These are phyloP conservation scores for Sandelia bainsii DNA, from an alignment of 2,797 vertebrate species.

Conservation along the genomic window DNA sequence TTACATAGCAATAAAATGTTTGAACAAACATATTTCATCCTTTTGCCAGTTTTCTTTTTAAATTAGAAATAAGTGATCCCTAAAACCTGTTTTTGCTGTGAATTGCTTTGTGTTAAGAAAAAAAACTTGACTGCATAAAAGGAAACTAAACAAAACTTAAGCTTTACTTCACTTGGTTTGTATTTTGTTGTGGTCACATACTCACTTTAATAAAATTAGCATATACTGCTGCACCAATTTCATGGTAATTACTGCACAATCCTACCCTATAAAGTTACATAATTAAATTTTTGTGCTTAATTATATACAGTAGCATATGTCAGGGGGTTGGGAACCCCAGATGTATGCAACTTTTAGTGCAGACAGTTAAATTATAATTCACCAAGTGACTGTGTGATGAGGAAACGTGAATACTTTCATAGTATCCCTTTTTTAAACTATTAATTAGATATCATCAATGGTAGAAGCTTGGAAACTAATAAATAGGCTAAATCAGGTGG, in stretches of 20 bases:
- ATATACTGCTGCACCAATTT: neutral
- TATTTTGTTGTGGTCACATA: neutral
- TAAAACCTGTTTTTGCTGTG: no score
- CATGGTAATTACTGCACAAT: neutral
- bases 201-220: neutral
- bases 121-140: neutral
- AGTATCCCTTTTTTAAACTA: neutral
- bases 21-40: slow-evolving; percentile 53
- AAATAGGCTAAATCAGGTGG: slow-evolving; percentile 9
- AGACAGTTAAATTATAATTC: neutral
- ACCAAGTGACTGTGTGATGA: neutral
- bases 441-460: slow-evolving; percentile 32
- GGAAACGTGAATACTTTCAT: neutral
- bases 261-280: neutral
- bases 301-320: neutral
- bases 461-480: slow-evolving; percentile 17
- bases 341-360: no score
- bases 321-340: neutral
- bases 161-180: neutral
- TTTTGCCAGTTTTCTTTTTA: slow-evolving; percentile 16
- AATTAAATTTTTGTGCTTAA: neutral
- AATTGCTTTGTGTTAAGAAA: neutral
- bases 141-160: neutral
- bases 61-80: no score
- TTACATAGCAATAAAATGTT: slow-evolving; percentile 89